Base-by-base conservation (phyloP, 2,888 invertebrate genomes). In the Tenthredo scrophulariae region DNA sequence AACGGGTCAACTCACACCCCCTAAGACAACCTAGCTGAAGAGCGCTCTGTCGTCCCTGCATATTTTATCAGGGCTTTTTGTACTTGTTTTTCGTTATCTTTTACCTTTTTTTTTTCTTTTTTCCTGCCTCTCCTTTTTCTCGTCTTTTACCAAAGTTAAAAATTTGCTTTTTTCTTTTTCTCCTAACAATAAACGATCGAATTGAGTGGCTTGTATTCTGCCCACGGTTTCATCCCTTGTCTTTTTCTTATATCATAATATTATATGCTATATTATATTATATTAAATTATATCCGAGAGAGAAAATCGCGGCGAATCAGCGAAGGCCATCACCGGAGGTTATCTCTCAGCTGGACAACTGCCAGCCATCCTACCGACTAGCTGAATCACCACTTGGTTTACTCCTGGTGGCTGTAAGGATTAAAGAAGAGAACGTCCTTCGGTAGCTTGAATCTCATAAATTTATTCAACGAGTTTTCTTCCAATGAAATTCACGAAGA, bases 1-100 rank as follows among this genome's bases (percentile, higher is more conserved):
- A 84, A 84, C 74, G 50, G 84, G 84, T 54, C 84, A 40, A 40
- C 46, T 50, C 70, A 70, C 29, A 77, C 50, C 72, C 33, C n/a
- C 15, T 33, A 46, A 62, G 10, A 33, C 15, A 26, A 40, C 26
- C 40, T 74, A 43, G 13, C 29, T n/a, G 72, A 74, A 74, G 72
- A 74, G n/a, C 13, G 43, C n/a, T 40, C 72, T 22, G 72, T 43
- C 40, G 26, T 26, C 9, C 43, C 72, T 74, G 37, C 72, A 74
- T 74, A 40, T 40, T 74, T 74, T 74, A 74, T 43, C 43, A 7
- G 22, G 1, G 29, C n/a, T 72, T n/a, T 37, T 9, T 1, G 2
- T 37, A 37, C 33, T 18, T 15, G 18, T 18, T 70, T 33, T 70
- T 18, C 6, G n/a, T n/a, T n/a, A n/a, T n/a, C n/a, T 33, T 6